Base-by-base conservation (phyloP, 2,888 invertebrate species). In the Nymphalis c-album region DNA sequence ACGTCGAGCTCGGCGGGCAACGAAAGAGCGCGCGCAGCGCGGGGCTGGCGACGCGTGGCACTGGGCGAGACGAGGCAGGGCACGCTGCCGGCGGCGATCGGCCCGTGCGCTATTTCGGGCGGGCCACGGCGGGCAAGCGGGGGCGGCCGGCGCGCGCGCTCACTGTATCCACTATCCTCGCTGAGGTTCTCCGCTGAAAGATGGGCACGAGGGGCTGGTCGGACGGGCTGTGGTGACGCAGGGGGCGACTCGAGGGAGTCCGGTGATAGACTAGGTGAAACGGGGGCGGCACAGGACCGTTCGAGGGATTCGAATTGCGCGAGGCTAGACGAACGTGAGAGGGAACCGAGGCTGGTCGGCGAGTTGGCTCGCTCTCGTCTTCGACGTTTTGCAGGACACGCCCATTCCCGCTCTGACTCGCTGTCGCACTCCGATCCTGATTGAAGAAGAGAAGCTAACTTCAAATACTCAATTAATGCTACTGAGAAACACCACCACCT, bases 231-330 rank as follows among this genome's bases (percentile, higher is more conserved):
- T 50, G 91, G 90, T 8, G 89, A 85, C 6, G 85, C 81, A 17
- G 88, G 87, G 13, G 90, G 90, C 5, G 91, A 90, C 76, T 91
- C 91, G 60, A 91, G 81, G 48, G 91, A 91, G 82, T 93, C 93
- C 2, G 93, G 93, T 5, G 91, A 91, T 50, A 92, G 84, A 80
- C 90, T 85, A 68, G 88, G 88, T 31, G 90, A 90, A 60, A 81
- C 85, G 63, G 88, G 88, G n/a, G 90, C 90, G 45, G 90, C 90
- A 77, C 91, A 92, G 59, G 91, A 91, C 48, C 92, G 94, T 83
- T 97, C 97, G 70, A 97, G 90, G 6, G 96, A 96, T 88, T 97
- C 97, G 86, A 97, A 97, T 86, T 97, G 97, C 71, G 97, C 93
- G 72, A 97, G 92, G 76, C 96, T 96, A 74, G 96, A 96, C 71